Evolutionary conservation across 2,113 vertebrate species (phyloP).

Genomic region (Holacanthus passer): DNA sequence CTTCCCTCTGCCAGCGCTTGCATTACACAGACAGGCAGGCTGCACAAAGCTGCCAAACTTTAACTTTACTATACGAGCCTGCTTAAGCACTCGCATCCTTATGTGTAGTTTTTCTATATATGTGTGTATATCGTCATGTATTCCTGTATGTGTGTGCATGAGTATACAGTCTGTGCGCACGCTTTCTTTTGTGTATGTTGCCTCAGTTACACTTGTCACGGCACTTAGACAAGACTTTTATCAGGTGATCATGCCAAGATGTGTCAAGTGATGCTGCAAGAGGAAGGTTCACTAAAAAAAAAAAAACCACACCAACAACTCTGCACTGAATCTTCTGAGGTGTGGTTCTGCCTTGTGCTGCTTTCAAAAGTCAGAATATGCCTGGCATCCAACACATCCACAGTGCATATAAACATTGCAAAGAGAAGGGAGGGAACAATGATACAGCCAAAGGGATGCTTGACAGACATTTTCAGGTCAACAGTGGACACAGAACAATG

Average conservation of each 20-base stretch:
- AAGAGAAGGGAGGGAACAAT: conserved; percentile 7
- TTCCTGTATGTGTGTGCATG: conserved; percentile 6
- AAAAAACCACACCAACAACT: not conserved
- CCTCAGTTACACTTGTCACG: conserved; percentile 22
- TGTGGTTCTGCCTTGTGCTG: conserved; percentile 19
- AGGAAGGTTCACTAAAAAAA: conserved; percentile 6
- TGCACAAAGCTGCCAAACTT: conserved; percentile 64
- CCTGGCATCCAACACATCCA: conserved; percentile 27
- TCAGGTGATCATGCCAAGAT: conserved; percentile 32
- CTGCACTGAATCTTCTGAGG: conserved; percentile 14
- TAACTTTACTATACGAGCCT: conserved; percentile 41
- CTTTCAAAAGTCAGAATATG: conserved; percentile 35
- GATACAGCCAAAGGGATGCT: conserved; percentile 31
- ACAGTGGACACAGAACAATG: conserved; percentile 44
- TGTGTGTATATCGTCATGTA: conserved; percentile 22
- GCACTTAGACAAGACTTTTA: conserved; percentile 42
- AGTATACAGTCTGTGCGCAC: conserved; percentile 7
- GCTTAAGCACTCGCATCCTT: conserved; percentile 35
- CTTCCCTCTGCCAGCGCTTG: conserved; percentile 39
- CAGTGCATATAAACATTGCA: conserved; percentile 29
- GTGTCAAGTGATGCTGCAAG: conserved; percentile 41
- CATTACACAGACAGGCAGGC: conserved; percentile 48
- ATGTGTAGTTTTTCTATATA: conserved; percentile 11
- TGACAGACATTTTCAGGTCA: conserved; percentile 59
- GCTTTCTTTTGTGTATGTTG: conserved; percentile 24